A percentile compares a stretch with the other conserved stretches of the same genome.
phyloP scores from a whole-genome alignment of 2,888 invertebrate species.

The Drosophila mulleri region DNA sequence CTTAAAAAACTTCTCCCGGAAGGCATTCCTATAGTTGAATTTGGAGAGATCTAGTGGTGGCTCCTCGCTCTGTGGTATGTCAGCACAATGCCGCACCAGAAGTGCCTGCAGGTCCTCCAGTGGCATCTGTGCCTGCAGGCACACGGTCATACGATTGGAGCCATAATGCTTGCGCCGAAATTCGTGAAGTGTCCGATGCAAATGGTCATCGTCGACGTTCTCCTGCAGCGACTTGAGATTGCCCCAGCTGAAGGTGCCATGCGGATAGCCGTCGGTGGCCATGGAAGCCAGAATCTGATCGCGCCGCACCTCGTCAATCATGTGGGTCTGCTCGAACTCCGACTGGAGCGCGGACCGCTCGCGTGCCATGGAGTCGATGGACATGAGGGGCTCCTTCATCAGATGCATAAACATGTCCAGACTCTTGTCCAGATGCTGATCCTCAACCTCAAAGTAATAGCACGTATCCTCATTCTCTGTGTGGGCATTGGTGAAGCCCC shows the following conservation, averaged over 20 bases:
- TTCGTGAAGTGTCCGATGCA: slow-evolving; percentile 90
- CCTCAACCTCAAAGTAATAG: slow-evolving; percentile 95
- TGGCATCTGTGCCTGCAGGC: slow-evolving; percentile 88
- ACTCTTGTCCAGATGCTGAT: slow-evolving; percentile 90
- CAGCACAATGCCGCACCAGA: slow-evolving; percentile 87
- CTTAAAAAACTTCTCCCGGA: slow-evolving; percentile 76
- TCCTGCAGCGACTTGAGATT: slow-evolving; percentile 91
- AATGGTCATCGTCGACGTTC: slow-evolving; percentile 87
- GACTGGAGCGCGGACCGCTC: slow-evolving; percentile 96
- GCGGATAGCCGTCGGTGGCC: slow-evolving; percentile 90
- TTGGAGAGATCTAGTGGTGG: slow-evolving; percentile 87
- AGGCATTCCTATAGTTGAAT: slow-evolving; percentile 82
- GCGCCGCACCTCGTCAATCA: slow-evolving; percentile 90
- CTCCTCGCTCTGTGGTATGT: slow-evolving; percentile 89
- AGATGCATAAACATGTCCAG: slow-evolving; percentile 95
- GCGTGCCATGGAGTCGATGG: slow-evolving; percentile 92
- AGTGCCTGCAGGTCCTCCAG: slow-evolving; percentile 82
- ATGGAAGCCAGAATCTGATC: slow-evolving; percentile 91
- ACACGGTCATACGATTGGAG: slow-evolving; percentile 94
- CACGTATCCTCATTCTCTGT: slow-evolving; percentile 95
- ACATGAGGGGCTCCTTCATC: slow-evolving; percentile 94
- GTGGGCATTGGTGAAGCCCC: slow-evolving; percentile 94
- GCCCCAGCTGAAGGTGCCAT: slow-evolving; percentile 93
- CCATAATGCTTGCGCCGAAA: slow-evolving; percentile 93
- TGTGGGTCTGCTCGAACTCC: slow-evolving; percentile 93